Conservation (phyloP, 1,140 invertebrate species). For the Copidosoma floridanum region DNA sequence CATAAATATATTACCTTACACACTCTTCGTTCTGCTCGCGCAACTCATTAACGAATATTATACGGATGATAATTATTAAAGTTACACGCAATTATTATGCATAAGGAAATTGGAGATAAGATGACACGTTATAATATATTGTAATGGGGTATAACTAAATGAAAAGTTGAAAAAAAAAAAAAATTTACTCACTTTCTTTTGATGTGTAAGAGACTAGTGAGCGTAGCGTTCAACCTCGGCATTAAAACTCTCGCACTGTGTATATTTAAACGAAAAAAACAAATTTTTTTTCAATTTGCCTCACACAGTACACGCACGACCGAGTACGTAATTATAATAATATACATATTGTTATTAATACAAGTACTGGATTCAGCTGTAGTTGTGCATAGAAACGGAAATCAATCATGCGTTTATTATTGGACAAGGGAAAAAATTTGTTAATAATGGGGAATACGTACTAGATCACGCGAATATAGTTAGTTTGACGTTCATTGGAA, state of each 20-base stretch:
- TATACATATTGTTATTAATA: slow-evolving; percentile 28
- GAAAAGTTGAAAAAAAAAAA: slow-evolving; percentile 16
- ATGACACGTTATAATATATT: slow-evolving; percentile 14
- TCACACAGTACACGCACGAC: slow-evolving; percentile 30
- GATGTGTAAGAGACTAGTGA: slow-evolving; percentile 34
- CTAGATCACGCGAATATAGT: too few species aligned
- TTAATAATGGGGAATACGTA: not conserved
- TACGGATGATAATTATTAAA: slow-evolving; percentile 10
- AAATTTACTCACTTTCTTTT: slow-evolving; percentile 29
- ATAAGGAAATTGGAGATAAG: not conserved
- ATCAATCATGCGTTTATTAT: too few species aligned
- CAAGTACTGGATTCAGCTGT: slow-evolving; percentile 35
- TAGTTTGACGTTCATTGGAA: too few species aligned
- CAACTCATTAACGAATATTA: too few species aligned
- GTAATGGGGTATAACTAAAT: slow-evolving; percentile 4
- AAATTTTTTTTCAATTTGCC: too few species aligned
- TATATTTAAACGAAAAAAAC: slow-evolving; percentile 19
- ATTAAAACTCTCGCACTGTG: slow-evolving; percentile 26
- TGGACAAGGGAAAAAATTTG: slow-evolving; percentile 21
- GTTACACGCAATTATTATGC: too few species aligned
- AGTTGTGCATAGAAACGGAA: slow-evolving; percentile 31
- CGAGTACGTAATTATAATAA: slow-evolving; percentile 31
- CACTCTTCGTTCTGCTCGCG: too few species aligned
- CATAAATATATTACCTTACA: too few species aligned
- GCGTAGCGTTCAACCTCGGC: slow-evolving; percentile 36